phyloP scores from a whole-genome alignment of 2,888 invertebrate species.

The Cylindroiulus punctatus region DNA sequence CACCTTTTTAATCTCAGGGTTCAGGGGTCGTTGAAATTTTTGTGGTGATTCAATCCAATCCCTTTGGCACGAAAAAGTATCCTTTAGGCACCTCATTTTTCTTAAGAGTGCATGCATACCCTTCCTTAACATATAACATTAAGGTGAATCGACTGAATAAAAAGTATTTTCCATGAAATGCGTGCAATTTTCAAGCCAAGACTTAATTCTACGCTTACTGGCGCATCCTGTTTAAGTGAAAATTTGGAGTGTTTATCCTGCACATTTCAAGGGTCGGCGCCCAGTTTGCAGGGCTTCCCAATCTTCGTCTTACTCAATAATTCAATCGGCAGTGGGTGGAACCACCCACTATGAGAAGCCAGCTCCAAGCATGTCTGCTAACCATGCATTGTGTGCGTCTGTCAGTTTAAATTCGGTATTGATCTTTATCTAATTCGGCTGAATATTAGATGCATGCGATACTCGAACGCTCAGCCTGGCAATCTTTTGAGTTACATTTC shows the following conservation, averaged over 20 bases:
- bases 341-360: not conserved
- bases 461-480: not conserved
- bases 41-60: too few relatives aligned
- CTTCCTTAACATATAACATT: too few relatives aligned
- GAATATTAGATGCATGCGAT: slow-evolving; percentile 7
- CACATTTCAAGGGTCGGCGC: not conserved
- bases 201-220: too few relatives aligned
- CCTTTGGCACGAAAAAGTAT: too few relatives aligned
- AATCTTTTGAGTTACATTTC: not conserved
- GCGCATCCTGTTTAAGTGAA: too few relatives aligned
- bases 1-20: too few relatives aligned
- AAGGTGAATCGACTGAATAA: too few relatives aligned
- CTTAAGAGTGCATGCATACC: too few relatives aligned
- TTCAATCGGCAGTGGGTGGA: not conserved
- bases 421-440: slow-evolving; percentile 1
- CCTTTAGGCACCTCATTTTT: too few relatives aligned
- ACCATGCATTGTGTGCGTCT: slow-evolving; percentile 9
- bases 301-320: not conserved
- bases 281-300: not conserved
- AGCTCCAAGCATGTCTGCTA: slow-evolving; percentile 7
- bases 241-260: not conserved
- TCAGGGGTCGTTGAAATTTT: too few relatives aligned
- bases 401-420: slow-evolving; percentile 9
- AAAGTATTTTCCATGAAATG: too few relatives aligned
- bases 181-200: too few relatives aligned